Percentiles rank a stretch among this genome's conserved stretches.
Conservation (phyloP, 2,888 invertebrate species). For the Phengaris arion region DNA sequence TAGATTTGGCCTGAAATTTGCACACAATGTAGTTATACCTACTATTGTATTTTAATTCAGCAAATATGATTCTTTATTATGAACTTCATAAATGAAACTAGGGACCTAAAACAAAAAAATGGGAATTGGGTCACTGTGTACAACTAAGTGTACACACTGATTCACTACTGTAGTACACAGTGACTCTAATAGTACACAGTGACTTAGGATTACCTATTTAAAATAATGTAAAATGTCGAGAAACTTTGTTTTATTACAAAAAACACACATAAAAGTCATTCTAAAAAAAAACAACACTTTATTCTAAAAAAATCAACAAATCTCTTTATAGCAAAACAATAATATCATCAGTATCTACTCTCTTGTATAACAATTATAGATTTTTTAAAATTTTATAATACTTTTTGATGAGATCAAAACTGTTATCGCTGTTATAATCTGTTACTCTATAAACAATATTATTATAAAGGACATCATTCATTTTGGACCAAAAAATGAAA, state of each 20-base stretch:
- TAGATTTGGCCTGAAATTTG: not conserved
- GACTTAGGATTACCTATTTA: not conserved
- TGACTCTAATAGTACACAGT: conserved; percentile 1
- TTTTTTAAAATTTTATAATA: no score
- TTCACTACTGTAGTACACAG: not conserved
- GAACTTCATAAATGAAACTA: not conserved
- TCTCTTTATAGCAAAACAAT: no score
- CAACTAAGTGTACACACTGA: not conserved
- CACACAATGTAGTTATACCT: not conserved
- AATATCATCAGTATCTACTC: no score
- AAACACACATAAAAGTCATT: not conserved
- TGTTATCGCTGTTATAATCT: no score
- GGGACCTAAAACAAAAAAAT: not conserved
- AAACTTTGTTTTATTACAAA: not conserved
- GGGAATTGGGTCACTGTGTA: not conserved
- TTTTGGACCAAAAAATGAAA: no score
- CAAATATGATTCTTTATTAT: not conserved
- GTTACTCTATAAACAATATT: no score
- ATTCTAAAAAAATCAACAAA: no score
- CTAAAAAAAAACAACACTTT: no score
- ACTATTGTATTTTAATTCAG: no score
- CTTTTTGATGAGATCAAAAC: no score
- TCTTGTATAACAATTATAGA: no score
- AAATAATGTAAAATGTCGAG: not conserved
- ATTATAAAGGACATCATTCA: no score